Base-by-base conservation (phyloP, 2,888 invertebrate genomes). In the Lochmaea crataegi region DNA sequence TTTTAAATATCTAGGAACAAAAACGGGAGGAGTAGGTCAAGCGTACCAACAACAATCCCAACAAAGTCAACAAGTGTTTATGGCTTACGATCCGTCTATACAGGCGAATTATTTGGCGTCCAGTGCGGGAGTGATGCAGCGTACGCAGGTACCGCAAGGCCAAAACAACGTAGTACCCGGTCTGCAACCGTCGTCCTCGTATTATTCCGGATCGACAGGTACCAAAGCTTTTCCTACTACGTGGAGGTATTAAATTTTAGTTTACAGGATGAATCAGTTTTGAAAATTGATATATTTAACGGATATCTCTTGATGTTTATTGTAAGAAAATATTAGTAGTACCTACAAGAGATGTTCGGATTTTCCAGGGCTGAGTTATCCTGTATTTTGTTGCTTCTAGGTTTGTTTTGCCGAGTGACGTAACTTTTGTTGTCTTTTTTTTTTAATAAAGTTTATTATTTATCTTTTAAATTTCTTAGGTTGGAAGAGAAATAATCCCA, bases 111-210 rank as follows among this genome's bases (percentile, higher is more conserved):
- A 91, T 85, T 86, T 92, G 83, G 88, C 90, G 64, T 74, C 75
- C 1, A 90, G 90, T 75, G 91, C 91, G 0, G 91, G 90, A 73
- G 91, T 90, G 76, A 88, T 92, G 76, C 89, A 92, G 70, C 91
- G 91, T 77, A 88, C 92, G 82, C 90, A 89, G 41, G 89, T 89
- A 0, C 86, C 85, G 56, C 87, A 85, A 0, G 84, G 86, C 11
- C 87, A 87, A 77, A 87, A 85, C 83, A 88, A 85, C 80, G 88
- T 86, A 18, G 87, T 88, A 51, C 88, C 88, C 16, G 84, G 86
- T 38, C 84, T 88, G 65, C 89, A 88, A 80, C 87, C 88, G 0
- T 88, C 89, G 0, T 88, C 89, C 2, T 88, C 89, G 2, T 89
- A 86, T 79, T 89, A 89, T 84, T 89, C 89, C 63, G 87, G 87